phyloP scores from a whole-genome alignment of 1,140 invertebrate species.

The Medauroidea extradentata region DNA sequence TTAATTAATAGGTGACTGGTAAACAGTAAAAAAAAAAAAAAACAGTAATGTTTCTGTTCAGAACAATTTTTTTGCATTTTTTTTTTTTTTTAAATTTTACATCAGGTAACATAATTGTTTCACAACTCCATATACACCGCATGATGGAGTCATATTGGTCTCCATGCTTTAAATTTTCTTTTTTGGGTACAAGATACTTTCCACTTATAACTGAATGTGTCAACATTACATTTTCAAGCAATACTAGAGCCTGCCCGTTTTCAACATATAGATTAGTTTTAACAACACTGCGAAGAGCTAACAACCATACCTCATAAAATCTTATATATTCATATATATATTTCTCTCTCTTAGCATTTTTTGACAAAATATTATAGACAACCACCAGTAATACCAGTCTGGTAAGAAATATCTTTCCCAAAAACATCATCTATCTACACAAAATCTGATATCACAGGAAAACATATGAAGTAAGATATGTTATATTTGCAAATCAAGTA shows the following conservation, averaged over 20 bases:
- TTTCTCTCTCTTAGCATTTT: not conserved
- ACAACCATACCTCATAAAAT: not conserved
- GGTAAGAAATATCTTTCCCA: not conserved
- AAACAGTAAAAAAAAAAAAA: too few relatives aligned
- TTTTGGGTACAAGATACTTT: too few relatives aligned
- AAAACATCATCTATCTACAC: not conserved
- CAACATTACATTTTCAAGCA: constrained; percentile 4
- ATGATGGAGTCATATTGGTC: constrained; percentile 1
- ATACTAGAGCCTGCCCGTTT: constrained; percentile 2
- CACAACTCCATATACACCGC: not conserved
- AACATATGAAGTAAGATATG: not conserved
- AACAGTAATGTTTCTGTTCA: not conserved
- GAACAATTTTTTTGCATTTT: constrained; percentile 8
- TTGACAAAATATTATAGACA: constrained; percentile 12
- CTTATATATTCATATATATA: not conserved
- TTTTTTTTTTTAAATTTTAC: constrained; percentile 1
- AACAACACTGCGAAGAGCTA: not conserved
- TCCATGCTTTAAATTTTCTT: not conserved
- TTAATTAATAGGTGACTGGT: too few relatives aligned
- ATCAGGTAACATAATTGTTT: constrained; percentile 7
- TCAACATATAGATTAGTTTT: constrained; percentile 7
- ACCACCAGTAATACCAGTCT: not conserved
- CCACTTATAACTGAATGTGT: not conserved
- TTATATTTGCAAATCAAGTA: not conserved
- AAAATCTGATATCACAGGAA: not conserved